These are phyloP conservation scores for Megalonaias nervosa DNA, from an alignment of 1,140 invertebrate genomes.

Conservation along the genomic window DNA sequence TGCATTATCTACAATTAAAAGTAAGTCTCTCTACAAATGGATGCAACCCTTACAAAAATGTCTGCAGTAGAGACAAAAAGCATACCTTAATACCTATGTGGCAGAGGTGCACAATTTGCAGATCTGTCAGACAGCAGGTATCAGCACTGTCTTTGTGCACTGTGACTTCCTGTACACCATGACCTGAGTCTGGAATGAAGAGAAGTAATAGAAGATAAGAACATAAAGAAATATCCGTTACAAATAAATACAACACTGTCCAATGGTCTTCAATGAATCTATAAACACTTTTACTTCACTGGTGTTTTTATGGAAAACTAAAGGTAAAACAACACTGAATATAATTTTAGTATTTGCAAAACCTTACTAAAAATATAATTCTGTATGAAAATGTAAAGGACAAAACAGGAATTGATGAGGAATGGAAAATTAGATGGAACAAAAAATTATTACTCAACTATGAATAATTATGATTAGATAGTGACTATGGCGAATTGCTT, in stretches of 20 bases:
- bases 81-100: constrained; percentile 52
- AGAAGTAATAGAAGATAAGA: constrained; percentile 3
- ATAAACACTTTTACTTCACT: neutral
- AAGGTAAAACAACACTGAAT: neutral
- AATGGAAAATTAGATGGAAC: too few relatives aligned
- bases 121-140: constrained; percentile 73
- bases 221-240: neutral
- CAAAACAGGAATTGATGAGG: too few relatives aligned
- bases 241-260: neutral
- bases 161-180: constrained; percentile 49
- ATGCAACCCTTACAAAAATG: neutral
- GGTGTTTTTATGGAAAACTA: neutral
- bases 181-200: constrained; percentile 44
- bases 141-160: constrained; percentile 1
- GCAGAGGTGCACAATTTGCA: constrained; percentile 52
- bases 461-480: too few relatives aligned
- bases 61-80: neutral
- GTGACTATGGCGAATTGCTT: too few relatives aligned
- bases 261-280: neutral
- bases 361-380: too few relatives aligned
- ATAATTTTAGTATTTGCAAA: too few relatives aligned
- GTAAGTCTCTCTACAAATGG: neutral
- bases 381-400: too few relatives aligned
- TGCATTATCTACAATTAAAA: neutral
- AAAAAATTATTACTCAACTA: too few relatives aligned